phyloP scores from a whole-genome alignment of 2,113 vertebrate genomes.

The Cygnus buccinator region DNA sequence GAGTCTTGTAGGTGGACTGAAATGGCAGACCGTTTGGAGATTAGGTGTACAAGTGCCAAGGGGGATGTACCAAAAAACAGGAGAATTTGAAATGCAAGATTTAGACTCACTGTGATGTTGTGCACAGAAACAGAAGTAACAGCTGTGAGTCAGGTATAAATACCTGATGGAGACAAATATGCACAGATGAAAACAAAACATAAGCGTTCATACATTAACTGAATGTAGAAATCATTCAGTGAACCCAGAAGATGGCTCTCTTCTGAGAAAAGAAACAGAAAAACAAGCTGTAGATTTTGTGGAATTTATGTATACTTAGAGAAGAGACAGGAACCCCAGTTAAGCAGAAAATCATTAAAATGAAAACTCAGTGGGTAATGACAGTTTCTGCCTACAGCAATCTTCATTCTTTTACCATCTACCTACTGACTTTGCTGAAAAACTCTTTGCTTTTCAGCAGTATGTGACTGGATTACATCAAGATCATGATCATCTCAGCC shows the following conservation, averaged over 20 bases:
- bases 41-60: rapidly evolving
- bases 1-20: background rate
- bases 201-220: background rate
- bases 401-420: background rate
- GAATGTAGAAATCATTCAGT: background rate
- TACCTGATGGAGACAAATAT: rapidly evolving
- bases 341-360: background rate
- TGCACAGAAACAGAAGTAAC: background rate
- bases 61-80: background rate
- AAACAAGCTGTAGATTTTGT: background rate
- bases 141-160: background rate
- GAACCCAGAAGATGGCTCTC: background rate
- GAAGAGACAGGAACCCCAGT: background rate
- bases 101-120: rapidly evolving
- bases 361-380: background rate
- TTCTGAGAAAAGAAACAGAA: background rate
- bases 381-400: background rate
- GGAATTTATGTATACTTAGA: background rate
- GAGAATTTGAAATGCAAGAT: background rate
- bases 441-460: background rate
- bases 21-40: background rate
- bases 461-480: background rate
- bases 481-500: background rate
- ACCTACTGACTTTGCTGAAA: background rate
- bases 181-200: background rate